phyloP scores from a whole-genome alignment of 2,888 invertebrate genomes.

The Lasioglossum figueresi region DNA sequence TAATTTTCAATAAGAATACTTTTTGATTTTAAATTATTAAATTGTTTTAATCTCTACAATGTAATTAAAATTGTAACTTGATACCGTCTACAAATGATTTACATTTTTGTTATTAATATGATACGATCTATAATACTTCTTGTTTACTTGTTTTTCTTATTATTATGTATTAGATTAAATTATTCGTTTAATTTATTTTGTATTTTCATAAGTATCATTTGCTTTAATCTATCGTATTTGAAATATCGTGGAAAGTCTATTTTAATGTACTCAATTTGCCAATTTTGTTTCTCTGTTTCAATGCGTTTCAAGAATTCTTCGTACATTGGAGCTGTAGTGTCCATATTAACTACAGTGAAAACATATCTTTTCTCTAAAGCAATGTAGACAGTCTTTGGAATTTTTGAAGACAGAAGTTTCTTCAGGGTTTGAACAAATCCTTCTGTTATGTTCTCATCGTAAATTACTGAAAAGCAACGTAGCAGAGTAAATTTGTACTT shows the following conservation, averaged over 20 bases:
- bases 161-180: conserved; percentile 21
- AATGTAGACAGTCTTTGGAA: conserved; percentile 88
- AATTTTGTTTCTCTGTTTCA: conserved; percentile 84
- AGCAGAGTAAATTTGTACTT: conserved; percentile 10
- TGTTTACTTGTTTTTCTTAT: conserved; percentile 18
- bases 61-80: conserved; percentile 15
- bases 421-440: conserved; percentile 91
- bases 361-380: conserved; percentile 95
- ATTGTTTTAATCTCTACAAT: conserved; percentile 2
- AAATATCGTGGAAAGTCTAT: conserved; percentile 93
- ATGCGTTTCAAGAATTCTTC: conserved; percentile 90
- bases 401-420: conserved; percentile 86
- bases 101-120: conserved; percentile 20
- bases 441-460: conserved; percentile 92
- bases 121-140: conserved; percentile 4
- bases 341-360: conserved; percentile 92
- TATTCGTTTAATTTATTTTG: conserved; percentile 69
- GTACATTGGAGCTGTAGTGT: conserved; percentile 94
- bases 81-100: conserved; percentile 21
- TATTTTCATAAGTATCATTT: conserved; percentile 91
- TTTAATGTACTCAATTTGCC: conserved; percentile 87
- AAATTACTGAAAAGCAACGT: conserved; percentile 89
- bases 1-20: not conserved
- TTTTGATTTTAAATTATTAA: not conserved
- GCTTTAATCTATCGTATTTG: conserved; percentile 91